These are phyloP conservation scores for Proisotoma minuta DNA, from an alignment of 2,888 invertebrate genomes.

Conservation along the genomic window DNA sequence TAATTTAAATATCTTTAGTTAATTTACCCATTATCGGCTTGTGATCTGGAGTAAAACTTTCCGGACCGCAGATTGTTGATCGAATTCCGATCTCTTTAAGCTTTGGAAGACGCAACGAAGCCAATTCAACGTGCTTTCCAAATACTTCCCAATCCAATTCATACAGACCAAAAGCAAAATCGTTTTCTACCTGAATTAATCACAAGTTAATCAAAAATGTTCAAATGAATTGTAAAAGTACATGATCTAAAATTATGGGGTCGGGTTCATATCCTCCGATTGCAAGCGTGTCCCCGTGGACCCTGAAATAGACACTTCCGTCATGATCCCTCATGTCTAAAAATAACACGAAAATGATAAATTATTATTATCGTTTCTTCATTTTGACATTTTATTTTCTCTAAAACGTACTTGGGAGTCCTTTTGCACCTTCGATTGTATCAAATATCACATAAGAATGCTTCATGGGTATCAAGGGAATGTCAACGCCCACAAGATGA, in stretches of 20 bases:
- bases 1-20: not conserved
- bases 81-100: slow-evolving; percentile 72
- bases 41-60: slow-evolving; percentile 88
- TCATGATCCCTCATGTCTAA: slow-evolving; percentile 12
- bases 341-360: too few relatives aligned
- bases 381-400: too few relatives aligned
- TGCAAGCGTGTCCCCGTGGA: slow-evolving; percentile 62
- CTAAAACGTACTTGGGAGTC: slow-evolving; percentile 75
- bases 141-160: slow-evolving; percentile 84
- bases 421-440: slow-evolving; percentile 66
- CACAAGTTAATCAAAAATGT: not conserved
- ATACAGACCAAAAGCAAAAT: slow-evolving; percentile 77
- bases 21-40: slow-evolving; percentile 70
- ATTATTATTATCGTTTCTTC: too few relatives aligned
- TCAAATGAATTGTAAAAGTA: slow-evolving; percentile 48
- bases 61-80: slow-evolving; percentile 82
- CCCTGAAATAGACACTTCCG: slow-evolving; percentile 6
- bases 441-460: slow-evolving; percentile 84
- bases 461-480: slow-evolving; percentile 78
- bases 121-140: slow-evolving; percentile 65
- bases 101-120: slow-evolving; percentile 68
- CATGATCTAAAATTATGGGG: slow-evolving; percentile 72
- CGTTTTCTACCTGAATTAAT: slow-evolving; percentile 60
- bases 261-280: slow-evolving; percentile 85
- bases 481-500: slow-evolving; percentile 61